phyloP scores from a whole-genome alignment of 2,888 invertebrate genomes.

The Dysmachus trigonus region DNA sequence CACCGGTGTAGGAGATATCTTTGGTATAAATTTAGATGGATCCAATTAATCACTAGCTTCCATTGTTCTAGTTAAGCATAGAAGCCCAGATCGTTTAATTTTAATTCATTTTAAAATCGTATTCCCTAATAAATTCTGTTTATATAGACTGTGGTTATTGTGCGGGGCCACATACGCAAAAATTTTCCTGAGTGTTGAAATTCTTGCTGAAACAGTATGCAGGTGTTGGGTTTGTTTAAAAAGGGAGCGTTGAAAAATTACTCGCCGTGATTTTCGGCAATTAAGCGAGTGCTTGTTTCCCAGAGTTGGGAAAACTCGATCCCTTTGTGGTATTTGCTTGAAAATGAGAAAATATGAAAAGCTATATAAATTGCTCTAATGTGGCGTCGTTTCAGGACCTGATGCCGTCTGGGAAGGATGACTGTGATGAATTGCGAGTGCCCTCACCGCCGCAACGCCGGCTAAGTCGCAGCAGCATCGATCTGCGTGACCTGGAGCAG shows the following conservation, averaged over 20 bases:
- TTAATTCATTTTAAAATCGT: neutral
- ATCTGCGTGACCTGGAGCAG: constrained; percentile 64
- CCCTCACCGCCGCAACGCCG: constrained; percentile 64
- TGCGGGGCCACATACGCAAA: neutral
- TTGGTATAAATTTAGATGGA: neutral
- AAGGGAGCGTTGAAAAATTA: neutral
- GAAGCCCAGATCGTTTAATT: neutral
- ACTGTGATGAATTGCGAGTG: constrained; percentile 63
- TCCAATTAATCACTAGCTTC: neutral
- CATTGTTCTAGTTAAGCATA: neutral
- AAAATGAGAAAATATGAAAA: constrained; percentile 26
- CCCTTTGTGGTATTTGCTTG: neutral
- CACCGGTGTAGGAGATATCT: neutral
- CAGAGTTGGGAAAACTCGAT: neutral
- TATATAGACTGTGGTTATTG: neutral
- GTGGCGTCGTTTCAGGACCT: constrained; percentile 56
- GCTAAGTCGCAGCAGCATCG: constrained; percentile 64
- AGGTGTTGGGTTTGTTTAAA: too few species aligned
- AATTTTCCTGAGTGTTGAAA: neutral
- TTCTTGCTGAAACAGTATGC: neutral
- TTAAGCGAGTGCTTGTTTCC: neutral
- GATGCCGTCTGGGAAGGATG: constrained; percentile 60
- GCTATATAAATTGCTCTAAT: constrained; percentile 10
- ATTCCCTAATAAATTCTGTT: neutral
- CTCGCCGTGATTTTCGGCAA: neutral